Conservation (phyloP, 1,140 invertebrate species). For the Drepana arcuata region DNA sequence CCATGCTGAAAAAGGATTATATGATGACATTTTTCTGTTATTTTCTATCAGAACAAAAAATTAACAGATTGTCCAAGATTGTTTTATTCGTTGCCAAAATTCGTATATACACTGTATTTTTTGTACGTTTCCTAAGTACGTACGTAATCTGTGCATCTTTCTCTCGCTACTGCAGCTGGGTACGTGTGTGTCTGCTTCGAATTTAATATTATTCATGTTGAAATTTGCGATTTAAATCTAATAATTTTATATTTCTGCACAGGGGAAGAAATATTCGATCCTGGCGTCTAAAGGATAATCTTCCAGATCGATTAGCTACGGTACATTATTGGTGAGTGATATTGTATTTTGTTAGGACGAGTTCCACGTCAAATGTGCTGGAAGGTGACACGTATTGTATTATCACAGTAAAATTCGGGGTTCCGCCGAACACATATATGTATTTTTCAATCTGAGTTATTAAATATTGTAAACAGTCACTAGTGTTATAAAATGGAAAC, state of each 20-base stretch:
- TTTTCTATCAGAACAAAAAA: no score
- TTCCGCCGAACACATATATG: no score
- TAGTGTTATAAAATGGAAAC: no score
- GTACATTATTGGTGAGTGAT: slow-evolving; percentile 59
- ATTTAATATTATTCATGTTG: slow-evolving; percentile 32
- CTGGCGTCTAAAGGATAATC: slow-evolving; percentile 56
- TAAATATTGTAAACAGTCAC: no score
- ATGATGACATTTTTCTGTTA: no score
- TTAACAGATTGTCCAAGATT: no score
- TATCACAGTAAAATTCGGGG: slow-evolving; percentile 48
- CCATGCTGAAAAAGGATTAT: no score
- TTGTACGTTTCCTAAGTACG: no score
- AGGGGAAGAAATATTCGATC: slow-evolving; percentile 49
- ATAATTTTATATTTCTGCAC: slow-evolving; percentile 29
- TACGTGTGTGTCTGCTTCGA: slow-evolving; percentile 28
- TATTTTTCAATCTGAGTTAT: no score
- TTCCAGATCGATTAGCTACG: slow-evolving; percentile 62
- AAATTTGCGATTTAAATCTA: slow-evolving; percentile 25
- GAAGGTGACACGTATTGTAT: slow-evolving; percentile 71
- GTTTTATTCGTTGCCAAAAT: no score
- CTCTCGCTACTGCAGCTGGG: slow-evolving; percentile 19
- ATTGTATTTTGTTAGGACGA: slow-evolving; percentile 35
- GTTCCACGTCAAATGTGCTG: slow-evolving; percentile 71
- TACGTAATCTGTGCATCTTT: slow-evolving; percentile 13
- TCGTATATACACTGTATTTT: no score